A percentile compares a stretch with the other conserved stretches of the same genome.
phyloP scores from a whole-genome alignment of 2,888 invertebrate species.

The Myopa testacea region DNA sequence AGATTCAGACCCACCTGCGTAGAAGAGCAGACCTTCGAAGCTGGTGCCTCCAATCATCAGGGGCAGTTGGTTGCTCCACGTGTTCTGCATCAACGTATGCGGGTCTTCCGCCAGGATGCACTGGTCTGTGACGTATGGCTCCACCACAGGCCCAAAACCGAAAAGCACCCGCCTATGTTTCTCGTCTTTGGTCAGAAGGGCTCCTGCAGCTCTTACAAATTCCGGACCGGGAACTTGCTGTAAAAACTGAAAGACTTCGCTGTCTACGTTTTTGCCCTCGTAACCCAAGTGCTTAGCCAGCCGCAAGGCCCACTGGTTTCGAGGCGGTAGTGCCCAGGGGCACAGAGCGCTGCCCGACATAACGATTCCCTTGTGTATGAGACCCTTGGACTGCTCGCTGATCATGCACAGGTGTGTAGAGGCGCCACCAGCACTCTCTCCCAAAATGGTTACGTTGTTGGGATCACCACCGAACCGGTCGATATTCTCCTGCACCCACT shows the following conservation, averaged over 20 bases:
- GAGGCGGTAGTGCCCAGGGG: conserved; percentile 60
- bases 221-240: conserved; percentile 53
- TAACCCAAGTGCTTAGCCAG: conserved; percentile 62
- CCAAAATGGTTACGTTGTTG: conserved; percentile 70
- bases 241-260: conserved; percentile 61
- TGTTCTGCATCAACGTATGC: conserved; percentile 53
- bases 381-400: conserved; percentile 68
- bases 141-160: conserved; percentile 64
- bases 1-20: conserved; percentile 54
- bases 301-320: conserved; percentile 56
- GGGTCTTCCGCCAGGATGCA: conserved; percentile 59
- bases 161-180: conserved; percentile 58
- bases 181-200: conserved; percentile 60
- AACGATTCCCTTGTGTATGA: conserved; percentile 62
- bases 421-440: conserved; percentile 70
- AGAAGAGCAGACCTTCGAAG: conserved; percentile 64
- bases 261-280: conserved; percentile 59
- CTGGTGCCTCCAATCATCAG: conserved; percentile 64
- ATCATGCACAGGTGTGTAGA: conserved; percentile 69
- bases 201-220: conserved; percentile 57
- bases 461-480: conserved; percentile 70
- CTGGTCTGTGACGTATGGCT: conserved; percentile 62
- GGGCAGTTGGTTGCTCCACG: conserved; percentile 65
- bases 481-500: conserved; percentile 70
- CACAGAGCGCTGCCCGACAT: conserved; percentile 64